Percentiles rank a stretch among this genome's conserved stretches.
Conservation (phyloP, 2,888 invertebrate genomes). For the Barypeithes pellucidus region DNA sequence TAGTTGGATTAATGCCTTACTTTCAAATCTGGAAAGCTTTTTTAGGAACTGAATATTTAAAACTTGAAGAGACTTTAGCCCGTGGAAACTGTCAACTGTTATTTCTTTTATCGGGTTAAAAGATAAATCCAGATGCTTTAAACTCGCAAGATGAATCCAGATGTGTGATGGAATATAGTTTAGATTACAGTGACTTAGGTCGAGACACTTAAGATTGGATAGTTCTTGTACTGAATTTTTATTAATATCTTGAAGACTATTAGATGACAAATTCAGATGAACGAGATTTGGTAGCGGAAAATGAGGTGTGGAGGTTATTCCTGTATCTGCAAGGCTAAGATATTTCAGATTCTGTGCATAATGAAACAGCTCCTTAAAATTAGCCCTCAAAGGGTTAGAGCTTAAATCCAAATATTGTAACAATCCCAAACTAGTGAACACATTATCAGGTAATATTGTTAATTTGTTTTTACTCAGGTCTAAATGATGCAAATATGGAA, state of each 20-base stretch:
- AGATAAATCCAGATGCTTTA: conserved; percentile 86
- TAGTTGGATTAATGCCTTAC: conserved; percentile 82
- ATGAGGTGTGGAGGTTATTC: conserved; percentile 83
- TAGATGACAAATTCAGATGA: conserved; percentile 85
- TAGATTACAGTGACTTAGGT: conserved; percentile 85
- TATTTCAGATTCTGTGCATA: conserved; percentile 87
- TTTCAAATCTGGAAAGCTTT: conserved; percentile 82
- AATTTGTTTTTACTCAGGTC: conserved; percentile 87
- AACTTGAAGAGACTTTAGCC: conserved; percentile 81
- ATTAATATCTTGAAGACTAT: conserved; percentile 81
- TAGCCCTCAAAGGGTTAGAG: conserved; percentile 86
- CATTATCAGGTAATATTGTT: conserved; percentile 90
- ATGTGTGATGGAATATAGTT: conserved; percentile 82
- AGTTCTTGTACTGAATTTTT: conserved; percentile 82
- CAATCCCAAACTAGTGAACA: conserved; percentile 86
- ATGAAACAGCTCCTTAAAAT: conserved; percentile 90
- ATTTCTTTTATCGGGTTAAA: conserved; percentile 87
- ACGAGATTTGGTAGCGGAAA: conserved; percentile 85
- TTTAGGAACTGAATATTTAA: conserved; percentile 84
- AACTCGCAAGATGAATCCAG: conserved; percentile 81
- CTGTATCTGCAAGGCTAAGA: conserved; percentile 84
- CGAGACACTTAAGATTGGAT: conserved; percentile 80
- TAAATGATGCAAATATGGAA: conserved; percentile 84
- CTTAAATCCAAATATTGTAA: conserved; percentile 87
- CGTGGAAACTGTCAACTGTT: conserved; percentile 80